Conservation (phyloP, 2,797 vertebrate genomes). For the Clarias laeviceps region DNA sequence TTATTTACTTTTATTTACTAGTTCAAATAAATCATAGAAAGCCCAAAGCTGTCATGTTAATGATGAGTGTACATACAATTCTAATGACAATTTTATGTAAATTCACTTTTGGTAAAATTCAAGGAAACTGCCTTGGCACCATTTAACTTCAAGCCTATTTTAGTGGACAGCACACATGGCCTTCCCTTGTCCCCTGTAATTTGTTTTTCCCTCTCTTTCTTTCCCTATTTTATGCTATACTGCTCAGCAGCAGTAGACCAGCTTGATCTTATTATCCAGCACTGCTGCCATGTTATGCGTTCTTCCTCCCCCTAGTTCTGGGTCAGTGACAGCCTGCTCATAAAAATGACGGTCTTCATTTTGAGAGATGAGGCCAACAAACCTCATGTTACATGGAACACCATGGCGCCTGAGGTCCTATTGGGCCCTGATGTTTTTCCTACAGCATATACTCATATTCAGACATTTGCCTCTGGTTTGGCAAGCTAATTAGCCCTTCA, state of each 20-base stretch:
- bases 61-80: too few species aligned
- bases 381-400: not conserved
- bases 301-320: slow-evolving; percentile 36
- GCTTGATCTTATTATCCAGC: slow-evolving; percentile 37
- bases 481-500: slow-evolving; percentile 44
- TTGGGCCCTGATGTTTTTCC: slow-evolving; percentile 10
- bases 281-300: slow-evolving; percentile 32
- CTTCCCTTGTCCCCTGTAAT: not conserved
- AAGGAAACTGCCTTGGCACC: not conserved
- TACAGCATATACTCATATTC: not conserved
- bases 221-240: slow-evolving; percentile 16
- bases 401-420: slow-evolving; percentile 2
- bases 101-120: not conserved
- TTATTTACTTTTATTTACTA: not conserved
- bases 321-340: slow-evolving; percentile 23
- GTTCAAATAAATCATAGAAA: too few species aligned
- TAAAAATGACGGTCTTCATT: slow-evolving; percentile 62
- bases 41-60: too few species aligned
- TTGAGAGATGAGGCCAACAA: slow-evolving; percentile 46
- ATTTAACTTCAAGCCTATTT: slow-evolving; percentile 1
- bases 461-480: slow-evolving; percentile 46
- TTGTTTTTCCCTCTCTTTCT: slow-evolving; percentile 16
- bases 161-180: not conserved
- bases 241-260: slow-evolving; percentile 13
- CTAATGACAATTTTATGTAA: not conserved